Evolutionary conservation across 2,797 vertebrate genomes (phyloP), one percentile per base, ranked within the genome.

Genomic region (Merluccius polli): DNA sequence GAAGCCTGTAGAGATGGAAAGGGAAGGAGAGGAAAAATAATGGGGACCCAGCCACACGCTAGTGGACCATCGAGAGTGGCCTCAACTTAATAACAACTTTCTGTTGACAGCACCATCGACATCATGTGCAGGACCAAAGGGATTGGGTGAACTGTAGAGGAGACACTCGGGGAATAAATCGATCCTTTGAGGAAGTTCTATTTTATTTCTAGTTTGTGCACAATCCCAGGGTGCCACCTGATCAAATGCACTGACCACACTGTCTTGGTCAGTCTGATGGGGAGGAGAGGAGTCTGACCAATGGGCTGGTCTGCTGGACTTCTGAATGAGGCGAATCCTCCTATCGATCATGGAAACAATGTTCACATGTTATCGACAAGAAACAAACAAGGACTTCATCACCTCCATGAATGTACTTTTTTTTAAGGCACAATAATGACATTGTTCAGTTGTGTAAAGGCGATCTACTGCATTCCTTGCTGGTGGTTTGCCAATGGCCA

Each of bases 21-120:
- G 82, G 76, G 73, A 82, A 85, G 86, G 85, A 84, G 84, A 92
- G 89, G 89, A 91, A 91, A 93, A 92, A 84, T 83, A 77, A 71
- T 84, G 89, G 74, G 76, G 83, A 90, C 52, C 52, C 52, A n/a
- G 52, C 52, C 52, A 3, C 48, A n/a, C 21, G 7, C 21, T 59
- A 65, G 59, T n/a, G 24, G n/a, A 65, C 59, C 31, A 75, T 81
- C 74, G 77, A 82, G 81, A 76, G 30, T 8, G 13, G 29, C 29
- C 67, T 16, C 30, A 32, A 18, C 27, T 69, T 16, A 32, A 69
- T 32, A 65, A 65, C 59, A 27, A 10, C 59, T 27, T 27, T 27
- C 72, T 76, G 82, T 78, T 74, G 84, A 86, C 84, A 80, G 81
- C 70, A 74, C 75, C 86, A 75, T 77, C 80, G 71, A 81, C 77